Percentiles rank a stretch among this genome's conserved stretches.
phyloP scores from a whole-genome alignment of 2,888 invertebrate genomes.

The Pharmacophagus antenor region DNA sequence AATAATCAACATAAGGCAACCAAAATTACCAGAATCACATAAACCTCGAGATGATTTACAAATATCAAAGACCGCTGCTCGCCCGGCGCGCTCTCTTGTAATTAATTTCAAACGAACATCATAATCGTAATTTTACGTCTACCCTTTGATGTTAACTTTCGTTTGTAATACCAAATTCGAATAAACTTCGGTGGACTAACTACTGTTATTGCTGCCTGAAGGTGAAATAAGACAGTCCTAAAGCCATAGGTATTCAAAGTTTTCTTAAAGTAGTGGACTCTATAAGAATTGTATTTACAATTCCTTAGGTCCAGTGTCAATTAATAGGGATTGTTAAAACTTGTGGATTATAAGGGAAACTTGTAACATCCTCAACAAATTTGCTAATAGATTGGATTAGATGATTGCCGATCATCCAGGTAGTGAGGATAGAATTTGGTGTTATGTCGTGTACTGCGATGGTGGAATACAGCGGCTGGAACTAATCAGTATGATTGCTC shows the following conservation, averaged over 20 bases:
- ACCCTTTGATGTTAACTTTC: slow-evolving; percentile 40
- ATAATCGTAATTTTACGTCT: slow-evolving; percentile 42
- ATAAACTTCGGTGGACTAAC: slow-evolving; percentile 20
- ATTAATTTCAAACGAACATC: slow-evolving; percentile 45
- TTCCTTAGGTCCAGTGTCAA: too few species aligned
- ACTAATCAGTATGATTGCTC: too few species aligned
- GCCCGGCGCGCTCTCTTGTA: slow-evolving; percentile 32
- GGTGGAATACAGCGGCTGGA: too few species aligned
- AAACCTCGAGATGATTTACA: slow-evolving; percentile 32
- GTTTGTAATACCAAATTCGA: slow-evolving; percentile 34
- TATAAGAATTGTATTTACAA: too few species aligned
- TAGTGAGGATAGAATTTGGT: too few species aligned
- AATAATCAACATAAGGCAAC: slow-evolving; percentile 21
- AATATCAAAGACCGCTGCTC: slow-evolving; percentile 31
- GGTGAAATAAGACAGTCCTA: slow-evolving; percentile 23
- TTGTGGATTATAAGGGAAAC: too few species aligned
- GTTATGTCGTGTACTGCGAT: too few species aligned
- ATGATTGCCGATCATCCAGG: too few species aligned
- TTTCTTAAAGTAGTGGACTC: background rate
- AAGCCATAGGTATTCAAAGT: background rate
- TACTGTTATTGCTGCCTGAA: slow-evolving; percentile 11
- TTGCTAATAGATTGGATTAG: too few species aligned
- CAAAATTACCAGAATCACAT: slow-evolving; percentile 33
- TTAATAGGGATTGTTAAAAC: too few species aligned
- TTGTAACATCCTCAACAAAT: too few species aligned